phyloP scores from a whole-genome alignment of 1,140 invertebrate species.

The Sitophilus oryzae region DNA sequence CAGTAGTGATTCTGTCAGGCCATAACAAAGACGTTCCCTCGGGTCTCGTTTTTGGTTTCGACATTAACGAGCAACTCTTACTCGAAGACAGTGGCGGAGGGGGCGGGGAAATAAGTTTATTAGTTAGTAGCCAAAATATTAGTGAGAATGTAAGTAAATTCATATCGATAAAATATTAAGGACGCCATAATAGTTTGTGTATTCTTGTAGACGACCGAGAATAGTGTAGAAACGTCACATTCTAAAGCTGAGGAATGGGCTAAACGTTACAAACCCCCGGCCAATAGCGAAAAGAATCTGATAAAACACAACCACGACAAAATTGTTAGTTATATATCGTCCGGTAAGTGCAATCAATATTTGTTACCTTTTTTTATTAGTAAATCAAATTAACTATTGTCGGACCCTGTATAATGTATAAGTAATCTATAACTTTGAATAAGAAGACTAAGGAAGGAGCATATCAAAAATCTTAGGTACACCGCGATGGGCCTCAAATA shows the following conservation, averaged over 20 bases:
- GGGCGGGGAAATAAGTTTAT: not conserved
- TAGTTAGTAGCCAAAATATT: slow-evolving; percentile 10
- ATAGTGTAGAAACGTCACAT: slow-evolving; percentile 5
- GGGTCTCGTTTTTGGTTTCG: slow-evolving; percentile 60
- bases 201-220: slow-evolving; percentile 4
- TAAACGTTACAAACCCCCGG: slow-evolving; percentile 13
- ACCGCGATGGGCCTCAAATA: no score
- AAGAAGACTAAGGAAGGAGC: no score
- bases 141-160: slow-evolving; percentile 19
- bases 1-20: slow-evolving; percentile 56
- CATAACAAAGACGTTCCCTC: slow-evolving; percentile 41
- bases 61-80: slow-evolving; percentile 60
- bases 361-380: slow-evolving; percentile 4
- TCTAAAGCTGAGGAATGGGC: slow-evolving; percentile 4
- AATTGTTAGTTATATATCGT: slow-evolving; percentile 58
- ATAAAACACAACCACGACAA: slow-evolving; percentile 52
- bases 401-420: not conserved
- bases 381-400: not conserved
- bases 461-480: no score
- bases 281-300: slow-evolving; percentile 16
- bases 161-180: not conserved
- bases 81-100: slow-evolving; percentile 28
- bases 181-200: not conserved
- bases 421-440: not conserved
- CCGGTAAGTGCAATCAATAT: slow-evolving; percentile 46